phyloP scores from a whole-genome alignment of 1,140 invertebrate genomes.

The Drosophila sp. region DNA sequence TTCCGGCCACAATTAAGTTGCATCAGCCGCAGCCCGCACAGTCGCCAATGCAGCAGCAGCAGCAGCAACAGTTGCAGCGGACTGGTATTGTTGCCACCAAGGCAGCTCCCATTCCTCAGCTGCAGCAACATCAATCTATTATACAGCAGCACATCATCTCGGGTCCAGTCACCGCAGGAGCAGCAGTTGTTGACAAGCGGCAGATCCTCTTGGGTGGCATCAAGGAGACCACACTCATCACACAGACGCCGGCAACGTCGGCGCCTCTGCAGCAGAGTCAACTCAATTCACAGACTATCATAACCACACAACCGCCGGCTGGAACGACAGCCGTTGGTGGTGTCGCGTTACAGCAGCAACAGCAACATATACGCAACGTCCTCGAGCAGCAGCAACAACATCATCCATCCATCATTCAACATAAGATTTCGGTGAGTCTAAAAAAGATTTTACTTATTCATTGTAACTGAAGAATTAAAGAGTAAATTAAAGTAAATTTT shows the following conservation, averaged over 20 bases:
- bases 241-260: constrained; percentile 60
- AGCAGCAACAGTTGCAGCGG: constrained; percentile 43
- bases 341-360: constrained; percentile 53
- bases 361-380: constrained; percentile 62
- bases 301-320: constrained; percentile 65
- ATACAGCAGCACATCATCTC: constrained; percentile 82
- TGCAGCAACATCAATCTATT: constrained; percentile 83
- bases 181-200: constrained; percentile 59
- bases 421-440: constrained; percentile 64
- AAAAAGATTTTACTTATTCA: not conserved
- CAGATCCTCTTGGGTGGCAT: constrained; percentile 69
- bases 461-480: not conserved
- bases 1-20: constrained; percentile 80
- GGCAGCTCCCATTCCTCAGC: constrained; percentile 69
- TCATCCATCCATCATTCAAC: constrained; percentile 74
- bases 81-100: constrained; percentile 45
- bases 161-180: constrained; percentile 47
- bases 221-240: constrained; percentile 79
- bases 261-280: constrained; percentile 72
- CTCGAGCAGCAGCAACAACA: constrained; percentile 72
- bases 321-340: constrained; percentile 5
- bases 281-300: constrained; percentile 80
- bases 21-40: constrained; percentile 67
- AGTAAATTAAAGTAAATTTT: not conserved
- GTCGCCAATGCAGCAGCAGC: constrained; percentile 2